Evolutionary conservation across 2,113 vertebrate species (phyloP).

Genomic region (Saimiri boliviensis): DNA sequence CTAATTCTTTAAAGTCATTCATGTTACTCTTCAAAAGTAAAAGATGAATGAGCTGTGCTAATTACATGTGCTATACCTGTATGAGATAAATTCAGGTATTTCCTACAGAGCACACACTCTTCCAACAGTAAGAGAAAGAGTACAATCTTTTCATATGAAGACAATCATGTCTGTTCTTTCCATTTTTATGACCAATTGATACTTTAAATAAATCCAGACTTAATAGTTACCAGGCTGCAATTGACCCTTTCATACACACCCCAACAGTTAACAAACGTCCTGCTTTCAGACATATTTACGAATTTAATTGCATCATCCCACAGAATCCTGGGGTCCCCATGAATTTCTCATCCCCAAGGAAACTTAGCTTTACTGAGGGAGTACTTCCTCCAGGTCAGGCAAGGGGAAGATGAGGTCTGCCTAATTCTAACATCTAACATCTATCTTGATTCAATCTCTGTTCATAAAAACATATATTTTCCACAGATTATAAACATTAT

Average conservation of each 20-base stretch:
- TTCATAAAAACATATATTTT: not conserved
- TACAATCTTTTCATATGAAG: not conserved
- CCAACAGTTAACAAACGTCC: not conserved
- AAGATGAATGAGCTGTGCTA: not conserved
- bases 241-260: not conserved
- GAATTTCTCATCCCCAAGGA: not conserved
- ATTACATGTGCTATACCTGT: rapidly evolving
- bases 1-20: not conserved
- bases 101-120: not conserved
- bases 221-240: not conserved
- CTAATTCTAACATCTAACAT: too few relatives aligned
- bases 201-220: not conserved
- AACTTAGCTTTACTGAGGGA: not conserved
- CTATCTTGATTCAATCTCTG: too few relatives aligned
- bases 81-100: not conserved
- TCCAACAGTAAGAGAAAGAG: too few relatives aligned
- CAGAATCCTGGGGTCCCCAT: not conserved
- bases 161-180: rapidly evolving
- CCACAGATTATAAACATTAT: not conserved
- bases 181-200: too few relatives aligned
- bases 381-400: not conserved
- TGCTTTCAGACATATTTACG: not conserved
- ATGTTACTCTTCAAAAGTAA: not conserved
- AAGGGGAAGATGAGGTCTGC: not conserved
- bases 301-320: not conserved